Conservation (phyloP, 2,797 vertebrate genomes). For the Margarornis squamiger region DNA sequence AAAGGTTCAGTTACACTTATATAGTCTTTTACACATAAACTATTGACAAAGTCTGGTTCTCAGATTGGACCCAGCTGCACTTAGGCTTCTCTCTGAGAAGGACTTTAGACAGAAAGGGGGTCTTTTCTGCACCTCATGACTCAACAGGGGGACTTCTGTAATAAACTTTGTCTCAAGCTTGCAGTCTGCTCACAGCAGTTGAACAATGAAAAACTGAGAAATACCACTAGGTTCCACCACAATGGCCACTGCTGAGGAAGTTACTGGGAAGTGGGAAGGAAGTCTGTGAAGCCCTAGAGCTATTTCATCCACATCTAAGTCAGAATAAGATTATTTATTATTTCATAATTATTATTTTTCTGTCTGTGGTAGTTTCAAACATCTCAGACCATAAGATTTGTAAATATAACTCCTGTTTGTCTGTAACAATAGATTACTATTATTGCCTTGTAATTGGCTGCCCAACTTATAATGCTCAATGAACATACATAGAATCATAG, state of each 20-base stretch:
- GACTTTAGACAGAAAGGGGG: not conserved
- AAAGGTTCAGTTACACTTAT: not conserved
- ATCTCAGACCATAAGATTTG: not conserved
- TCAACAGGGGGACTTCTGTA: not conserved
- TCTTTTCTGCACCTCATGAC: not conserved
- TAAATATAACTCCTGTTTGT: not conserved
- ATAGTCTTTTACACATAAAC: not conserved
- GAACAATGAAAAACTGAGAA: not conserved
- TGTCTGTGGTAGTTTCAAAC: not conserved
- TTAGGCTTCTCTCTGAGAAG: not conserved
- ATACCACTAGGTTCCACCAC: not conserved
- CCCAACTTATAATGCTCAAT: not conserved
- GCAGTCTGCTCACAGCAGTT: not conserved
- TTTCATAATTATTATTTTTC: constrained; percentile 13
- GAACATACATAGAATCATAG: not conserved
- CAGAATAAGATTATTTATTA: not conserved
- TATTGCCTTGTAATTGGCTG: not conserved
- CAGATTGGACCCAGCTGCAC: not conserved
- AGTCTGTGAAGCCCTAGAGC: not conserved
- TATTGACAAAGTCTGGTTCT: not conserved
- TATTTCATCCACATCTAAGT: not conserved
- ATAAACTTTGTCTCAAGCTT: not conserved
- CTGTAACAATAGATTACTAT: not conserved
- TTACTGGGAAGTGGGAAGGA: not conserved
- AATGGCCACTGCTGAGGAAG: not conserved